Percentiles rank a stretch among this genome's conserved stretches.
phyloP scores from a whole-genome alignment of 2,113 vertebrate species.

The Tylochromis polylepis region DNA sequence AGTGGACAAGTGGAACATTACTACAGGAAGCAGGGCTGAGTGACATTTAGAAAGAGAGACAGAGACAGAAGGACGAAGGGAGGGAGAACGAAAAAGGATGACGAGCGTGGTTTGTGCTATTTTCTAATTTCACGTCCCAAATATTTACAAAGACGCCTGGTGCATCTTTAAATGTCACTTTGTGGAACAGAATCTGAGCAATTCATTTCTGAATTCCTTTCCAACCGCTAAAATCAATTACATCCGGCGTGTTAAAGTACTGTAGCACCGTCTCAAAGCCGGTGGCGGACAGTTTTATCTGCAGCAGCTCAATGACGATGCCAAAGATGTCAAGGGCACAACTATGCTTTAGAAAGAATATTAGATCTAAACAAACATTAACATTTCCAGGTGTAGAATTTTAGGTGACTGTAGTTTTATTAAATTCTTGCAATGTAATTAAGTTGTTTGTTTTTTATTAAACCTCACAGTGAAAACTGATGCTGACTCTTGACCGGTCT shows the following conservation, averaged over 20 bases:
- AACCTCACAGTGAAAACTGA: neutral
- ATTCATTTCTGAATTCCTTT: neutral
- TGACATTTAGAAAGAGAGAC: constrained; percentile 23
- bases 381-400: too few relatives aligned
- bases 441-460: too few relatives aligned
- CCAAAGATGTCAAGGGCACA: too few relatives aligned
- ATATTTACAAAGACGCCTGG: neutral
- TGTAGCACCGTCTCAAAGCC: neutral
- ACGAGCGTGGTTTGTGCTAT: neutral
- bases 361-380: too few relatives aligned
- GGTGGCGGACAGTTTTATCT: neutral
- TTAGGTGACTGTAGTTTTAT: too few relatives aligned
- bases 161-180: neutral
- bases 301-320: neutral
- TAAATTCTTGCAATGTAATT: too few relatives aligned
- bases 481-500: neutral
- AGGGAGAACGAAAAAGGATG: neutral
- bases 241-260: neutral
- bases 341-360: too few relatives aligned
- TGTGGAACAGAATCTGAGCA: neutral
- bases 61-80: neutral
- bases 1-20: constrained; percentile 10
- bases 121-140: constrained; percentile 7
- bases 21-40: constrained; percentile 9
- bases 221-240: neutral